Conservation (phyloP, 2,797 vertebrate species). For the Enteromius afrohamiltoni region DNA sequence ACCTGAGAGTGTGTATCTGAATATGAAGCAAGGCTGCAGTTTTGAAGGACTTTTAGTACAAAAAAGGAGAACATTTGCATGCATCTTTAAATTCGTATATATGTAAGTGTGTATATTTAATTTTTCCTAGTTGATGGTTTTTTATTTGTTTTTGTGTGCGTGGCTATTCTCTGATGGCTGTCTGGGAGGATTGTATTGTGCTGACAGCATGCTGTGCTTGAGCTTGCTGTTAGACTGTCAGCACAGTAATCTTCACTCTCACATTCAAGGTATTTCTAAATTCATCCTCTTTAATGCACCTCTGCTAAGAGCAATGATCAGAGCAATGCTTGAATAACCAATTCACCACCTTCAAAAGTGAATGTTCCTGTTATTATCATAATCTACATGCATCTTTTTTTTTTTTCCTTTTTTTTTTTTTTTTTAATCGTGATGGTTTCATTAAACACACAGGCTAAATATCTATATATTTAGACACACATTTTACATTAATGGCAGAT, state of each 20-base stretch:
- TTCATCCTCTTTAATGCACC: neutral
- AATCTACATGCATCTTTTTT: neutral
- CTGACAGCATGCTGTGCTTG: neutral
- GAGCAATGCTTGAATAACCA: neutral
- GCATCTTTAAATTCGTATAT: neutral
- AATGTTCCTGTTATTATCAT: neutral
- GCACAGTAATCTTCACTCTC: slow-evolving; percentile 1
- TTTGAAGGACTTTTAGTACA: neutral
- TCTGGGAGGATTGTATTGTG: slow-evolving; percentile 4
- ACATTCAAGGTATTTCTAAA: neutral
- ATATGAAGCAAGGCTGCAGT: neutral
- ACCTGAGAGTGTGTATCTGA: neutral
- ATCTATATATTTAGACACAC: neutral
- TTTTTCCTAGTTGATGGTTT: neutral
- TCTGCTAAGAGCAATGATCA: neutral
- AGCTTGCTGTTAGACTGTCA: slow-evolving; percentile 7
- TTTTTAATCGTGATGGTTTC: neutral
- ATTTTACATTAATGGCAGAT: neutral
- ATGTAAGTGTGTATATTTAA: too few species aligned
- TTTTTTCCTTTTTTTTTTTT: neutral
- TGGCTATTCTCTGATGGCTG: neutral
- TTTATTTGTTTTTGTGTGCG: neutral
- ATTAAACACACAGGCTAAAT: neutral
- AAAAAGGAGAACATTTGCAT: neutral
- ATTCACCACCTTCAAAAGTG: neutral